Evolutionary conservation across 2,888 invertebrate genomes (phyloP), one percentile per base, ranked within the genome.

Genomic region (Diarsia brunnea): DNA sequence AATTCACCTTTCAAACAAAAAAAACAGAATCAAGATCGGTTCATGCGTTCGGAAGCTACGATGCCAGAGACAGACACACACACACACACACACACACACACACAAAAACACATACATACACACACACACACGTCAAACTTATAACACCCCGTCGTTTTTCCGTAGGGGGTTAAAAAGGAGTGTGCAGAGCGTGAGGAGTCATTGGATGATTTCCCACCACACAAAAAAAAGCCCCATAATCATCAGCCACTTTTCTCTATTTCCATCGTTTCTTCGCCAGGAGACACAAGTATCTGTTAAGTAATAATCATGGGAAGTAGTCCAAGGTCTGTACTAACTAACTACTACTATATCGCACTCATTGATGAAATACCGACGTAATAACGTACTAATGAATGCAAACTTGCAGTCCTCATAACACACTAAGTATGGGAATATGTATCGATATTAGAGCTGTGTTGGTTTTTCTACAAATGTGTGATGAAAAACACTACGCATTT

Each of bases 301-400:
- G 19, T 45, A 51, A 58, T 21, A 27, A 51, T 24, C n/a, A 77
- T 60, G 77, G 58, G 77, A 78, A 78, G n/a, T 14, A 69, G 77
- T 58, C n/a, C 77, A 78, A 77, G 77, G 69, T 76, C 31, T 43
- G 38, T 0, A 8, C 24, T 21, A 38, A 14, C 16, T 10, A 47
- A 58, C 21, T 24, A 31, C 43, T 63, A 27, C 5, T 43, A 43
- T 21, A 8, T n/a, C 47, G 53, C 24, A 31, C 38, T 43, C 69
- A 77, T 69, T 77, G 58, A 77, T 58, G 58, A 60, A n/a, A 47
- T 53, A 67, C 45, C 45, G 43, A 65, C 24, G 45, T 51, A 51
- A 47, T 47, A 63, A 69, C 38, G 47, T 69, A 58, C 10, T 58
- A 45, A 75, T 69, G 31, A 75, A 65, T 58, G 75, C 75, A 68